Evolutionary conservation across 1,140 invertebrate species (phyloP), one percentile per base, ranked within the genome.

Genomic region (Drosophila navojoa): DNA sequence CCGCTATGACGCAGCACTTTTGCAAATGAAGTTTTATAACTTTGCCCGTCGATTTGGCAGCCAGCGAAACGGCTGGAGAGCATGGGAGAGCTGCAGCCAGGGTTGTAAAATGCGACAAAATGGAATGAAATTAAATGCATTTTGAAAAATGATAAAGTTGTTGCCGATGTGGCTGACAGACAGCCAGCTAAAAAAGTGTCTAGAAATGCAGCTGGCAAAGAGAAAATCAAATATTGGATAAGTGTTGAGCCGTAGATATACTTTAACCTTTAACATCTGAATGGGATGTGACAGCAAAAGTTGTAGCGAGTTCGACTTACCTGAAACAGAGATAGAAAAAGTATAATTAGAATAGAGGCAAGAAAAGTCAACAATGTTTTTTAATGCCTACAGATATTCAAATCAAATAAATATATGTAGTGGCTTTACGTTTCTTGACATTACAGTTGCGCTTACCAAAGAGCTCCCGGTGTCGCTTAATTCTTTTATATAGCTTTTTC

Each of bases 1-100:
- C 79, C 76, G 75, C 58, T 67, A 82, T 82, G 81, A 85, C 77
- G 81, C 79, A 85, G 81, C 81, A 85, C 81, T 85, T 85, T 85
- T 85, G 76, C 81, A 85, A 85, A 85, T 85, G 77, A 85, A 85
- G 81, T 85, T 85, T 85, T 80, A 80, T 70, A 85, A 85, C 81
- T 85, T 85, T 80, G 68, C 72, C 76, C 72, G 60, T 68, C 76
- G 76, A 82, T 84, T 79, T 81, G 64, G 38, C 38, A 68, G 55
- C 76, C 79, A 68, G 75, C 63, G 60, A 22, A 29, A 35, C 16
- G 9, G n/a, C 3, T 32, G 25, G 2, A 27, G 35, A 57, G 38
- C 44, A 42, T 11, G 38, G 42, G 38, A 4, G 42, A 38, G 13
- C n/a, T 15, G 42, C 42, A 15, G 19, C 19, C 19, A 19, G 27